phyloP scores from a whole-genome alignment of 92 coral and sea anemone species.

The Porites rus region DNA sequence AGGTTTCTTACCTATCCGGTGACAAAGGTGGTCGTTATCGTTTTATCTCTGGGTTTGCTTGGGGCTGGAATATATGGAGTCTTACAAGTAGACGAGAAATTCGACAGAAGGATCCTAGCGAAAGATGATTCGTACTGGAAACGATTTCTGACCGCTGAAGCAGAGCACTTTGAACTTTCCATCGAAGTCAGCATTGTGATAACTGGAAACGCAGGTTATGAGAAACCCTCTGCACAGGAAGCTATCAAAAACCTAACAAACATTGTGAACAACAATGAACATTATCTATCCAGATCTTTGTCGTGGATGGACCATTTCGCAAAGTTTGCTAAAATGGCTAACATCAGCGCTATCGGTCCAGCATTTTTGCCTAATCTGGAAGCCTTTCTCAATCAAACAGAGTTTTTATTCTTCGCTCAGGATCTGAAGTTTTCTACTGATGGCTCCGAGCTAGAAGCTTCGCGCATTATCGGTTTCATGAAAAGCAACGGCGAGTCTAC shows the following conservation, averaged over 20 bases:
- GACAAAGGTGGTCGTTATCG: constrained; percentile 61
- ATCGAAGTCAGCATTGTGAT: constrained; percentile 70
- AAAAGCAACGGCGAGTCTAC: constrained; percentile 60
- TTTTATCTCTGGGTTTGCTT: constrained; percentile 60
- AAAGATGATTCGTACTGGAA: constrained; percentile 80
- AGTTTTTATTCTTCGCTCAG: constrained; percentile 48
- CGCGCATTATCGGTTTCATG: constrained; percentile 80
- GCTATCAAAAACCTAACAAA: constrained; percentile 62
- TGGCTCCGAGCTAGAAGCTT: constrained; percentile 61
- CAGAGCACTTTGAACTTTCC: constrained; percentile 64
- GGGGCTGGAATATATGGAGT: constrained; percentile 83
- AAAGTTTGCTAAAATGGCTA: constrained; percentile 15
- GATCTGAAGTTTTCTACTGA: constrained; percentile 73
- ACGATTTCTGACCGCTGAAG: constrained; percentile 64
- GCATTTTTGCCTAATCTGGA: constrained; percentile 49
- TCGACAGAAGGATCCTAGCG: constrained; percentile 78
- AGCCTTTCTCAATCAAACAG: constrained; percentile 51
- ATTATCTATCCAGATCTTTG: constrained; percentile 60
- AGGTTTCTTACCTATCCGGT: constrained; percentile 57
- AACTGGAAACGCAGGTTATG: constrained; percentile 55
- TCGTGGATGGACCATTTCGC: constrained; percentile 77
- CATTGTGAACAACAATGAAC: constrained; percentile 60
- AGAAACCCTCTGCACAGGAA: constrained; percentile 40
- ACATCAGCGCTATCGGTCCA: neutral
- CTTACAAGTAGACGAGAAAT: constrained; percentile 72